These are phyloP conservation scores for Crax fasciolata DNA, from an alignment of 2,797 vertebrate species.

Conservation along the genomic window DNA sequence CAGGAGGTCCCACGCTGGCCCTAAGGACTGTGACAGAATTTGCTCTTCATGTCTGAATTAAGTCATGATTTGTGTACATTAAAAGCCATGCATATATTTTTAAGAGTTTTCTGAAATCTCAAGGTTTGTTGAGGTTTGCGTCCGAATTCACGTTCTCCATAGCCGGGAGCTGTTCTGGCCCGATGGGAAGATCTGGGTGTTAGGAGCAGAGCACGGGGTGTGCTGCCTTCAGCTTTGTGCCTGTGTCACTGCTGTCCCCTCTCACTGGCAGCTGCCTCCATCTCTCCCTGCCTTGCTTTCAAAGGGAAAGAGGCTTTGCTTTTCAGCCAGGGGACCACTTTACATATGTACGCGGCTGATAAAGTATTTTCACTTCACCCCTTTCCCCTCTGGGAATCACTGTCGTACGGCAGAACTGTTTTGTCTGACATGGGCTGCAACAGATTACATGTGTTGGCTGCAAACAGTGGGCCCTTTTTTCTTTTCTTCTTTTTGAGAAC, in stretches of 20 bases:
- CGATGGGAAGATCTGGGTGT: not conserved
- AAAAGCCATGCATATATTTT: not conserved
- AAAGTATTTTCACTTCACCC: constrained; percentile 81
- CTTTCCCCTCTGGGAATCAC: constrained; percentile 77
- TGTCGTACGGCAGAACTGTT: constrained; percentile 74
- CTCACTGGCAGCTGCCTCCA: constrained; percentile 46
- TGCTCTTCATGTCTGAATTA: rapidly evolving
- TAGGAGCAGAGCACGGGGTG: not conserved
- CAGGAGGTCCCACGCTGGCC: not conserved
- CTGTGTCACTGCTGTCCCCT: constrained; percentile 22
- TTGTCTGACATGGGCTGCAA: constrained; percentile 79
- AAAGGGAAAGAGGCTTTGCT: constrained; percentile 70
- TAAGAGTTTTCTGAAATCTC: not conserved
- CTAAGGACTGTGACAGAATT: not conserved
- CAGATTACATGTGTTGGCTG: constrained; percentile 77
- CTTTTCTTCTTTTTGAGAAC: not conserved
- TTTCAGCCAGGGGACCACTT: constrained; percentile 72
- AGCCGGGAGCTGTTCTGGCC: not conserved
- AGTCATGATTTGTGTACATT: not conserved
- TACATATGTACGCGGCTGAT: constrained; percentile 84
- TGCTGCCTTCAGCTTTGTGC: not conserved
- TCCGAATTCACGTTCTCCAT: not conserved
- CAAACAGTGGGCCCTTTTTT: constrained; percentile 46
- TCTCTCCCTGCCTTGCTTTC: constrained; percentile 22
- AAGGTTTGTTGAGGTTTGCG: not conserved